phyloP scores from a whole-genome alignment of 2,797 vertebrate species.

The Clarias fuscus region DNA sequence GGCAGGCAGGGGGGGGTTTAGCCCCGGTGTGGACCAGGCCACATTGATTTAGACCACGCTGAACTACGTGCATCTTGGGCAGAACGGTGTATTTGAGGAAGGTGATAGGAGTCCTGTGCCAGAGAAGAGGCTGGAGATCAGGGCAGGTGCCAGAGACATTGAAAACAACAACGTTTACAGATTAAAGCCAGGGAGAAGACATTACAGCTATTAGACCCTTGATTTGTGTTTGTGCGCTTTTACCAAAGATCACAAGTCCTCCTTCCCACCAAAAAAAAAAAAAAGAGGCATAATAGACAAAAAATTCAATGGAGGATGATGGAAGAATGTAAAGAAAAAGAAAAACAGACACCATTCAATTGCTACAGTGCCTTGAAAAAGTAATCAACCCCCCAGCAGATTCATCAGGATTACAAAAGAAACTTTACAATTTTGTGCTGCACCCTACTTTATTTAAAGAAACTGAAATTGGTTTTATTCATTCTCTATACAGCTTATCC shows the following conservation, averaged over 20 bases:
- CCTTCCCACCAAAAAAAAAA: no score
- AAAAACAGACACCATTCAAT: background rate
- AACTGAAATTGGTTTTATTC: background rate
- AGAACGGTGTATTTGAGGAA: conserved; percentile 79
- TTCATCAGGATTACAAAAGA: background rate
- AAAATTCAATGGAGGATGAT: background rate
- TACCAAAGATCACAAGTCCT: background rate
- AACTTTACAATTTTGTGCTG: background rate
- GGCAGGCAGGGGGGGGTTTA: conserved; percentile 72
- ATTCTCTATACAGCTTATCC: no score
- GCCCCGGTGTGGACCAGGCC: conserved; percentile 67
- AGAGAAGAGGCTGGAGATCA: conserved; percentile 72
- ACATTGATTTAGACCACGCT: conserved; percentile 76
- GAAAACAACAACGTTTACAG: conserved; percentile 81
- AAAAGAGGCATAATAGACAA: no score
- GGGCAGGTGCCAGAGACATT: conserved; percentile 79
- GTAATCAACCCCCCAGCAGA: background rate
- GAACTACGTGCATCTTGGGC: conserved; percentile 78
- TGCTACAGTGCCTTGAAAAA: background rate
- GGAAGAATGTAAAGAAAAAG: background rate
- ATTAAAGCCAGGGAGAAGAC: conserved; percentile 80
- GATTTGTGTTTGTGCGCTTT: conserved; percentile 53
- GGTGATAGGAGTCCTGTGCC: conserved; percentile 69
- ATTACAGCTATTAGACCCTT: conserved; percentile 80
- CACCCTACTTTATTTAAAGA: background rate